Percentiles rank a stretch among this genome's conserved stretches.
Evolutionary conservation across 1,140 invertebrate species (phyloP).

Genomic region (Polypedilum vanderplanki): DNA sequence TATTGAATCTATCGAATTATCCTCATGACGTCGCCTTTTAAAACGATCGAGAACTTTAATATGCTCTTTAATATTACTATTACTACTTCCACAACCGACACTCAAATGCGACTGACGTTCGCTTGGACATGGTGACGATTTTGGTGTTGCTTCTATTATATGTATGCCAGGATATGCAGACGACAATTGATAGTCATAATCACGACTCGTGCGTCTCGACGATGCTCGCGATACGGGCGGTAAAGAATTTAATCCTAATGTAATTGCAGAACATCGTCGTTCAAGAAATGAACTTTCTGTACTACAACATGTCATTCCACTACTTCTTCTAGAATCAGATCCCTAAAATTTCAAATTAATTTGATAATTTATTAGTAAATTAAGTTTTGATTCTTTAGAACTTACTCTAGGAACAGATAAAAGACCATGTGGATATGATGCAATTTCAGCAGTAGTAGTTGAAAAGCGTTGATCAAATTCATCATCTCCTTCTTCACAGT

Average conservation of each 20-base stretch:
- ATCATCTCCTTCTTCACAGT: constrained; percentile 42
- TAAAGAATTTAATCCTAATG: constrained; percentile 57
- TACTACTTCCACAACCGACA: constrained; percentile 29
- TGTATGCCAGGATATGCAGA: constrained; percentile 59
- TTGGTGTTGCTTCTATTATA: constrained; percentile 68
- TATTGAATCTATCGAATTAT: constrained; percentile 14
- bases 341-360: constrained; percentile 31
- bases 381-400: neutral
- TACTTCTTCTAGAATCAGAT: constrained; percentile 56
- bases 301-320: constrained; percentile 72
- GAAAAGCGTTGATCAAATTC: constrained; percentile 33
- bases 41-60: constrained; percentile 16
- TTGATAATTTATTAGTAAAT: neutral
- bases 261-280: constrained; percentile 64
- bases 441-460: constrained; percentile 35
- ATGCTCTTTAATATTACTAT: constrained; percentile 29
- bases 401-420: constrained; percentile 30
- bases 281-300: constrained; percentile 73
- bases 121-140: constrained; percentile 71
- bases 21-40: neutral
- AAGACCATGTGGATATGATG: constrained; percentile 29
- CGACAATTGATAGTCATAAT: constrained; percentile 52
- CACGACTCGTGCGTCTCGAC: constrained; percentile 44
- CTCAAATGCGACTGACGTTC: constrained; percentile 44
- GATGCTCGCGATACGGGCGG: constrained; percentile 44